Evolutionary conservation across 2,888 invertebrate genomes (phyloP).

Genomic region (Xestia sexstrigata): DNA sequence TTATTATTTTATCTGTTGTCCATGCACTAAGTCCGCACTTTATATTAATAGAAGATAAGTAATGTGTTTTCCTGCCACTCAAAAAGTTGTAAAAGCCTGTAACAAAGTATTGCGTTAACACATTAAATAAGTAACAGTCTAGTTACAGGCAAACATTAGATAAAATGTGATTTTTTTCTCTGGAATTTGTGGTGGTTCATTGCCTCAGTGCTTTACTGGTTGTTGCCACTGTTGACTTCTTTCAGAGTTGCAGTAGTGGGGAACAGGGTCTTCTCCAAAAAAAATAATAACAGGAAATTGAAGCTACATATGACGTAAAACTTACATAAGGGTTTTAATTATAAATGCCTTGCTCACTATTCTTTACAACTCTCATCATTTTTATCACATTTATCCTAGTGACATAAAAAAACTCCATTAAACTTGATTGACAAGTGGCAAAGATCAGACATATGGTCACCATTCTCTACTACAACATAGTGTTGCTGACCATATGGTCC

Average conservation of each 20-base stretch:
- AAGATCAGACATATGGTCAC: conserved; percentile 56
- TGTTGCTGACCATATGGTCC: conserved; percentile 62
- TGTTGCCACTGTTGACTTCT: background rate
- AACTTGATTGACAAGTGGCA: conserved; percentile 17
- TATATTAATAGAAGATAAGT: conserved; percentile 2
- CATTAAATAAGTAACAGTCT: background rate
- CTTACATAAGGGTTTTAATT: background rate
- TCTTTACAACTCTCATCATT: background rate
- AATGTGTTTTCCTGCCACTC: conserved; percentile 14
- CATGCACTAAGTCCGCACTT: conserved; percentile 12
- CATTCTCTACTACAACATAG: conserved; percentile 30
- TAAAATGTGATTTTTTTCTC: background rate
- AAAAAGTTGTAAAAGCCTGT: background rate
- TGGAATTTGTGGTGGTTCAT: background rate
- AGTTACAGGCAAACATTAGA: background rate
- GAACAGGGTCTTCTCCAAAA: no score
- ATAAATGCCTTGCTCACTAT: background rate
- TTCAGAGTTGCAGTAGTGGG: background rate
- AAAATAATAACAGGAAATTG: background rate
- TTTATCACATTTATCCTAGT: conserved; percentile 13
- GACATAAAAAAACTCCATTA: conserved; percentile 1
- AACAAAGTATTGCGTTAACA: background rate
- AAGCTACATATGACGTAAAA: background rate
- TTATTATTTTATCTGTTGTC: conserved; percentile 17
- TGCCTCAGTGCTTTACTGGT: background rate